Conservation (phyloP, 1,140 invertebrate genomes). For the Ceratina japonica region DNA sequence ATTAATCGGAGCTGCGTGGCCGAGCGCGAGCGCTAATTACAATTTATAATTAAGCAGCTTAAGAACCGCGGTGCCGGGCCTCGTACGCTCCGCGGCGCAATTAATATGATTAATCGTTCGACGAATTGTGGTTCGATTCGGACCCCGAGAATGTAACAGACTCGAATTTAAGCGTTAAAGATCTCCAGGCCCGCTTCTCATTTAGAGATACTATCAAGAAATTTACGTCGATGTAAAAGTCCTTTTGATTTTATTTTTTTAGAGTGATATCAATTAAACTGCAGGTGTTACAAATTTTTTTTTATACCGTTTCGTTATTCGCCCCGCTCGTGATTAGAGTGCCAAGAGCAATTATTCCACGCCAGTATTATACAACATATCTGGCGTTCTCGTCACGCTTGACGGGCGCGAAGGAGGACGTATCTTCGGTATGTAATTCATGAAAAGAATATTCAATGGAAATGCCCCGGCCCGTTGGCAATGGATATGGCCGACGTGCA, state of each 20-base stretch:
- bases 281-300: too few relatives aligned
- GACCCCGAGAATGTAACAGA: conserved; percentile 19
- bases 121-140: conserved; percentile 65
- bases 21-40: conserved; percentile 73
- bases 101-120: conserved; percentile 77
- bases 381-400: conserved; percentile 65
- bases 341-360: conserved; percentile 49
- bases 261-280: too few relatives aligned
- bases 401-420: conserved; percentile 62
- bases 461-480: conserved; percentile 63
- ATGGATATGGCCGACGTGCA: conserved; percentile 71
- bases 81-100: conserved; percentile 64
- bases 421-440: conserved; percentile 70
- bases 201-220: not conserved
- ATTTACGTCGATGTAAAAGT: too few relatives aligned
- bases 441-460: conserved; percentile 75
- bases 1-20: conserved; percentile 74
- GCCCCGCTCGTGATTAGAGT: conserved; percentile 61
- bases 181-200: conserved; percentile 25
- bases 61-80: conserved; percentile 61
- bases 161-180: conserved; percentile 62
- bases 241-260: not conserved
- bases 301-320: conserved; percentile 21
- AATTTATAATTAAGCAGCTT: conserved; percentile 78
- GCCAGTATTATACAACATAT: conserved; percentile 43